Evolutionary conservation across 1,140 invertebrate species (phyloP).

Genomic region (Drosophila sulfurigaster): DNA sequence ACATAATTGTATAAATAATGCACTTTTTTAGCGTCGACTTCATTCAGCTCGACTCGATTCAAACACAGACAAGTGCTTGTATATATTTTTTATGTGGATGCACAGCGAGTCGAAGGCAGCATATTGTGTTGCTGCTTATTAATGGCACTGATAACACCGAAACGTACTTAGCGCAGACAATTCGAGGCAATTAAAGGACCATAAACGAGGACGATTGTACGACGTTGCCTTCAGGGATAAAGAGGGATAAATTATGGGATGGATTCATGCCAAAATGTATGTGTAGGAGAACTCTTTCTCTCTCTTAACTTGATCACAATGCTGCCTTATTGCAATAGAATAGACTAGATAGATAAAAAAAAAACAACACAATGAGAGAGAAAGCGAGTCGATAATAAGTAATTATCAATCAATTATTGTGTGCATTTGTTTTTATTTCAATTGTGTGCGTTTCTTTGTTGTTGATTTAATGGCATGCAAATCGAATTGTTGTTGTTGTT

Average conservation of each 20-base stretch:
- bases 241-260: constrained; percentile 48
- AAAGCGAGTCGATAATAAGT: constrained; percentile 34
- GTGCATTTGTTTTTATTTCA: constrained; percentile 6
- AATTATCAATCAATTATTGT: constrained; percentile 55
- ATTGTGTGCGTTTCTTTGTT: background rate
- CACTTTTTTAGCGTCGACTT: constrained; percentile 62
- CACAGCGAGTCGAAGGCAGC: constrained; percentile 23
- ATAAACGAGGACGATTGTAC: constrained; percentile 46
- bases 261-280: background rate
- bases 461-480: constrained; percentile 33
- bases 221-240: constrained; percentile 10
- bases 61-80: constrained; percentile 7
- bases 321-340: background rate
- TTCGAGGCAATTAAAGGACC: constrained; percentile 58
- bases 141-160: constrained; percentile 61
- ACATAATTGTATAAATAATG: constrained; percentile 69
- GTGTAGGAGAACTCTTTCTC: background rate
- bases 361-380: background rate
- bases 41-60: constrained; percentile 39
- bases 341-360: background rate
- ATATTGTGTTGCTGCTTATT: constrained; percentile 52
- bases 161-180: constrained; percentile 56
- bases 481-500: constrained; percentile 27
- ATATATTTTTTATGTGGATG: constrained; percentile 47
- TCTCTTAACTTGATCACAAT: constrained; percentile 2